Evolutionary conservation across 2,888 invertebrate species (phyloP), one percentile per base, ranked within the genome.

Genomic region (Portevinia maculata): DNA sequence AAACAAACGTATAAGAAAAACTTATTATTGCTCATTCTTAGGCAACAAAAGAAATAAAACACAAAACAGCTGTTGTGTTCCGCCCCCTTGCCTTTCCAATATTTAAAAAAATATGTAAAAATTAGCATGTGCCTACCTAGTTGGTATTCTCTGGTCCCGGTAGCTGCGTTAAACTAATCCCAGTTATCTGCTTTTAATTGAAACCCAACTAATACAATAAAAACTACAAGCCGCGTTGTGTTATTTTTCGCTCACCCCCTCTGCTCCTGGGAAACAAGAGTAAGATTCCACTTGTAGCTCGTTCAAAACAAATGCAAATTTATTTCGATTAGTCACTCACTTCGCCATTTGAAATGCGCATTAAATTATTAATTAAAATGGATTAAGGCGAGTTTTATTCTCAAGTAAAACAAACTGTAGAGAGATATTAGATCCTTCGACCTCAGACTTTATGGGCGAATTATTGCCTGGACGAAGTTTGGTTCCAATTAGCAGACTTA

Each of bases 331-430:
- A 69, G 52, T 74, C 79, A 74, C 65, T 53, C 39, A 11, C 28
- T 67, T 24, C 39, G 67, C 44, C 52, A 59, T 53, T 75, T 67
- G 59, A 57, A 75, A 67, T 75, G 75, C 75, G 67, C 75, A 75
- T 79, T 79, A 73, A 79, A 74, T 79, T 79, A 79, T 74, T 74
- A 79, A 74, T 79, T 73, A 74, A 74, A 69, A 67, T 55, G 53
- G 65, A 67, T 74, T 60, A 57, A n/a, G 44, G 34, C 41, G 55
- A 17, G 34, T 32, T 15, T 21, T 11, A 21, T 6, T 9, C 19
- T 19, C 9, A 15, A 5, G 15, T 24, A 24, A 24, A n/a, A 2
- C 5, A 37, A 11, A 17, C n/a, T 11, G 21, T n/a, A 2, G 11
- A 37, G 28, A 50, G 17, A 48, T 24, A 13, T 11, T 37, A 15